These are phyloP conservation scores for Butorides virescens DNA, from an alignment of 2,113 vertebrate species.

Conservation along the genomic window DNA sequence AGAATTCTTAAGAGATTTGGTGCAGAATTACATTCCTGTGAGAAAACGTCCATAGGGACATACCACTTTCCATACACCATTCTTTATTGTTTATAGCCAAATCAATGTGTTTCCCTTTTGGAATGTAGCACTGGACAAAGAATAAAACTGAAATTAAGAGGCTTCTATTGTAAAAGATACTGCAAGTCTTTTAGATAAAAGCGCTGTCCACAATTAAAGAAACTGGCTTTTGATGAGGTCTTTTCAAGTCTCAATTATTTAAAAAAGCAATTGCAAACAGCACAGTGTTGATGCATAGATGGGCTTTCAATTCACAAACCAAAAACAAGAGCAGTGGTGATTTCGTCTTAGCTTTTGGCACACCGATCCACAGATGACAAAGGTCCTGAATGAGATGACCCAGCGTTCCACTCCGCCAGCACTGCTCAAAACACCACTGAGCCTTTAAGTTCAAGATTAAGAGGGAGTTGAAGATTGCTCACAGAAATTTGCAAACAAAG, in stretches of 20 bases:
- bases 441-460: background rate
- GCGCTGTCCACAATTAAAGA: background rate
- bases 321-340: background rate
- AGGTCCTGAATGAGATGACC: background rate
- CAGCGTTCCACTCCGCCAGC: background rate
- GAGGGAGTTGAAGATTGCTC: background rate
- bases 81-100: constrained; percentile 61
- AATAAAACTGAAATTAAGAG: constrained; percentile 5
- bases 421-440: background rate
- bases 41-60: constrained; percentile 55
- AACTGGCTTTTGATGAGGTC: background rate
- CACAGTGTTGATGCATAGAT: background rate
- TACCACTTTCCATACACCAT: constrained; percentile 43
- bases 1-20: constrained; percentile 48
- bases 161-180: constrained; percentile 17
- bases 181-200: background rate
- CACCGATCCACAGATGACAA: background rate
- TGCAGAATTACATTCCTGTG: constrained; percentile 49
- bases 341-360: background rate
- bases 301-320: background rate
- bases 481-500: background rate
- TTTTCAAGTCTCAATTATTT: background rate
- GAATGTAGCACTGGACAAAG: constrained; percentile 33
- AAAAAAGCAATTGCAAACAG: background rate
- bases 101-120: constrained; percentile 56